Evolutionary conservation across 64 coral and sea anemone genomes (phyloP).

Genomic region (Montipora cactus): DNA sequence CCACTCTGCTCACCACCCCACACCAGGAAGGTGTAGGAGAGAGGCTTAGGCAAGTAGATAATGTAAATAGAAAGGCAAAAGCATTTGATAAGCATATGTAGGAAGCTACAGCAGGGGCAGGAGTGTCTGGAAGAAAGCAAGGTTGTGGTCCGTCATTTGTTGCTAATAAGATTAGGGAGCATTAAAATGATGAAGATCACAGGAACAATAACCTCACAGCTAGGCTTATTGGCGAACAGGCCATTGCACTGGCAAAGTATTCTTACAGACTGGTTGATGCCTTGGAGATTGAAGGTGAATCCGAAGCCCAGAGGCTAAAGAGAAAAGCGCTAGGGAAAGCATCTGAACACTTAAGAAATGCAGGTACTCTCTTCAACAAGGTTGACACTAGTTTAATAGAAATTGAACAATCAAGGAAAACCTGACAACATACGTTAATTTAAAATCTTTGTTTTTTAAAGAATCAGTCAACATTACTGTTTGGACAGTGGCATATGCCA

Average conservation of each 20-base stretch:
- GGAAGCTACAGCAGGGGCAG: not conserved
- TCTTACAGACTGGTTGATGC: not conserved
- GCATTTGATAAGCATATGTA: constrained; percentile 11
- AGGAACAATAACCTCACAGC: constrained; percentile 41
- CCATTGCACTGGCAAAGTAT: constrained; percentile 24
- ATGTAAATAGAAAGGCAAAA: constrained; percentile 8
- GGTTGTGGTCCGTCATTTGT: constrained; percentile 58
- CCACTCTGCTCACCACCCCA: constrained; percentile 9
- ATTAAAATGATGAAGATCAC: constrained; percentile 59
- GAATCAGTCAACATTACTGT: constrained; percentile 44
- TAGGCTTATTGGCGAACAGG: constrained; percentile 53
- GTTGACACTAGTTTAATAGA: constrained; percentile 19
- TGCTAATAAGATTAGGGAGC: constrained; percentile 28
- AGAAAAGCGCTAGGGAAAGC: constrained; percentile 51
- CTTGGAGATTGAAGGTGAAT: constrained; percentile 17
- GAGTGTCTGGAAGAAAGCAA: not conserved
- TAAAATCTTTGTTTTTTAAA: constrained; percentile 5
- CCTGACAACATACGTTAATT: not conserved
- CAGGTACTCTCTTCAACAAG: constrained; percentile 55
- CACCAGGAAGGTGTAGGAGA: constrained; percentile 57
- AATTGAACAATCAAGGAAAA: constrained; percentile 24
- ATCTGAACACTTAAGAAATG: constrained; percentile 53
- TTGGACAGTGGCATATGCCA: constrained; percentile 52
- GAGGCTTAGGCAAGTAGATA: constrained; percentile 36
- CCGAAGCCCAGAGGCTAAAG: constrained; percentile 34